phyloP scores from a whole-genome alignment of 2,888 invertebrate species.

The Eupithecia tripunctaria region DNA sequence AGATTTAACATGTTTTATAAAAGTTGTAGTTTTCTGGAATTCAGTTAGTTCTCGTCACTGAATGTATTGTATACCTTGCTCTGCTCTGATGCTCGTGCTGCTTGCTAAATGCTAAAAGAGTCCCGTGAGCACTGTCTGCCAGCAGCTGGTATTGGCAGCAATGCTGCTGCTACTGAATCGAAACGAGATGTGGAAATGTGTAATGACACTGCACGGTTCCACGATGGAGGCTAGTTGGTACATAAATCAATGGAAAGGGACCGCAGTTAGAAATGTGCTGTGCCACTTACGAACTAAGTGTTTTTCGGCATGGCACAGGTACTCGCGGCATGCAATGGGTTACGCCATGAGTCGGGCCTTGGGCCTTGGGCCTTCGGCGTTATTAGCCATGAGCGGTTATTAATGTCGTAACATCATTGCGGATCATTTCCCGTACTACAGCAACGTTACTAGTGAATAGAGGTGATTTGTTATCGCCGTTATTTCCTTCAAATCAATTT shows the following conservation, averaged over 20 bases:
- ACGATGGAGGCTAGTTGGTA: constrained; percentile 5
- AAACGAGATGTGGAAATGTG: background rate
- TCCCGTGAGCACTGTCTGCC: background rate
- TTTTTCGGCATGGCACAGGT: constrained; percentile 35
- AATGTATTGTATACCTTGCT: background rate
- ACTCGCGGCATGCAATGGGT: constrained; percentile 60
- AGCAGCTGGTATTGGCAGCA: background rate
- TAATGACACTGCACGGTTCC: background rate
- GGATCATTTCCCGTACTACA: constrained; percentile 46
- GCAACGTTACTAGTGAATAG: background rate
- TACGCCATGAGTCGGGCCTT: constrained; percentile 67
- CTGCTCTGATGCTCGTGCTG: background rate
- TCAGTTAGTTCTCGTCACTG: background rate
- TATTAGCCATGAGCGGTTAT: constrained; percentile 65
- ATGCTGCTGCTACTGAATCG: background rate
- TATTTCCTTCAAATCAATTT: constrained; percentile 12
- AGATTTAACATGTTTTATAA: background rate
- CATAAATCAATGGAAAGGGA: constrained; percentile 55
- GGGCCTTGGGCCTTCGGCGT: constrained; percentile 59
- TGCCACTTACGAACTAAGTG: constrained; percentile 39
- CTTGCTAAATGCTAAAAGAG: background rate
- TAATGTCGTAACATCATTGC: constrained; percentile 63
- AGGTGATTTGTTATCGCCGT: constrained; percentile 9
- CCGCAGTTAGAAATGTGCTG: constrained; percentile 73
- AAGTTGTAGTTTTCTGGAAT: background rate